phyloP scores from a whole-genome alignment of 2,888 invertebrate genomes.

The Siphlonurus alternatus region DNA sequence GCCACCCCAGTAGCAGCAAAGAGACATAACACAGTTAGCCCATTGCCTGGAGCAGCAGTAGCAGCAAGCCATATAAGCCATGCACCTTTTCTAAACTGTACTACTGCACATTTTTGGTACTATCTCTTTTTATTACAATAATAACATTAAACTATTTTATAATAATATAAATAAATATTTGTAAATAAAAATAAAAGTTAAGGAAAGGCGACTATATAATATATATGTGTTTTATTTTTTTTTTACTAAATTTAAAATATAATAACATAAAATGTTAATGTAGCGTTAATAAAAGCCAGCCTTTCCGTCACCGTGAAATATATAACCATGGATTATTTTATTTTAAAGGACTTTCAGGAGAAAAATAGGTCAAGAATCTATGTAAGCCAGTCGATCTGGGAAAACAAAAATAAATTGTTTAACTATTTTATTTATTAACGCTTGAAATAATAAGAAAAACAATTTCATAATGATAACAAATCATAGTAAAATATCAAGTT shows the following conservation, averaged over 20 bases:
- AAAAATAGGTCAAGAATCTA: not conserved
- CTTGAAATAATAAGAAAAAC: too few species aligned
- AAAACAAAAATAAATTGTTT: too few species aligned
- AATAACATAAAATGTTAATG: not conserved
- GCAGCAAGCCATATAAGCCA: too few species aligned
- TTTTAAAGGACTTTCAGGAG: not conserved
- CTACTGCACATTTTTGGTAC: too few species aligned
- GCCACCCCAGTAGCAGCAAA: not conserved
- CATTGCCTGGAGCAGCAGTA: too few species aligned
- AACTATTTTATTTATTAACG: too few species aligned
- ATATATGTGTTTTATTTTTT: not conserved
- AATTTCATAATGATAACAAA: not conserved
- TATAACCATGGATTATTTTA: not conserved
- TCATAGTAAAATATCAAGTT: not conserved
- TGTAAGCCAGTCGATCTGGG: not conserved
- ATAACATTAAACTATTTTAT: too few species aligned
- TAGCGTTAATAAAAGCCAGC: not conserved
- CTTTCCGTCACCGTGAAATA: not conserved
- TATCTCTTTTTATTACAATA: too few species aligned
- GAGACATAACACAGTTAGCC: not conserved
- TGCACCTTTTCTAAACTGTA: too few species aligned
- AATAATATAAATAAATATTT: not conserved
- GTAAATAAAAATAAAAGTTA: not conserved
- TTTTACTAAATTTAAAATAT: not conserved
- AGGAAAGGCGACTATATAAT: not conserved